Conservation (phyloP, 2,113 vertebrate species). For the Holacanthus passer region DNA sequence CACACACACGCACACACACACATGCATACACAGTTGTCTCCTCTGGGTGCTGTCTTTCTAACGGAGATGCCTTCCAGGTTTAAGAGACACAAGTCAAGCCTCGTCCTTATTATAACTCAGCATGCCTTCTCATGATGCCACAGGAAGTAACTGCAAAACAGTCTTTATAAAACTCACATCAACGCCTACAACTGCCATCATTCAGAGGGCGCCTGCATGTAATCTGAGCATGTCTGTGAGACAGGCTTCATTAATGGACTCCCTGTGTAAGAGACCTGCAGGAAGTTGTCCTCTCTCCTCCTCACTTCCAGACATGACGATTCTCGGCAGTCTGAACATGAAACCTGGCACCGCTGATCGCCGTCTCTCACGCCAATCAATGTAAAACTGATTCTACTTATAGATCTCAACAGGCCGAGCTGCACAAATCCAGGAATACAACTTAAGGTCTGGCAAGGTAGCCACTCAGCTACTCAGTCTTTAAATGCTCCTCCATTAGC, state of each 20-base stretch:
- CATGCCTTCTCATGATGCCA: slow-evolving; percentile 20
- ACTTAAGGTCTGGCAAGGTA: slow-evolving; percentile 43
- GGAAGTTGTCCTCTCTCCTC: slow-evolving; percentile 50
- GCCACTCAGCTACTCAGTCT: slow-evolving; percentile 51
- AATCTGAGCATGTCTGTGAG: slow-evolving; percentile 50
- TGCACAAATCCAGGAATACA: slow-evolving; percentile 56
- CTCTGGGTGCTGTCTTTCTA: slow-evolving; percentile 59
- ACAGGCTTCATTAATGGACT: slow-evolving; percentile 59
- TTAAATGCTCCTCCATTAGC: slow-evolving; percentile 48
- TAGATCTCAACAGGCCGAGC: slow-evolving; percentile 43
- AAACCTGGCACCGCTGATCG: slow-evolving; percentile 45
- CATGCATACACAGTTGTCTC: slow-evolving; percentile 50
- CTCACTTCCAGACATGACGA: slow-evolving; percentile 51
- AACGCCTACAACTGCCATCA: neutral
- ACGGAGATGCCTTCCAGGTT: slow-evolving; percentile 64
- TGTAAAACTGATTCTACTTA: slow-evolving; percentile 70
- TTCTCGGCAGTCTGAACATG: slow-evolving; percentile 52
- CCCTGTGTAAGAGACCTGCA: slow-evolving; percentile 32
- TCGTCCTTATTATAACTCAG: slow-evolving; percentile 56
- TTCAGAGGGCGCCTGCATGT: slow-evolving; percentile 17
- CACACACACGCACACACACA: slow-evolving; percentile 32
- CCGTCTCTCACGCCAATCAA: slow-evolving; percentile 62
- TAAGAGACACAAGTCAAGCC: slow-evolving; percentile 53
- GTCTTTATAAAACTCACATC: slow-evolving; percentile 18
- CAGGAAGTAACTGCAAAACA: slow-evolving; percentile 19